Conservation (phyloP, 2,797 vertebrate genomes). For the Macropus fuliginosus region DNA sequence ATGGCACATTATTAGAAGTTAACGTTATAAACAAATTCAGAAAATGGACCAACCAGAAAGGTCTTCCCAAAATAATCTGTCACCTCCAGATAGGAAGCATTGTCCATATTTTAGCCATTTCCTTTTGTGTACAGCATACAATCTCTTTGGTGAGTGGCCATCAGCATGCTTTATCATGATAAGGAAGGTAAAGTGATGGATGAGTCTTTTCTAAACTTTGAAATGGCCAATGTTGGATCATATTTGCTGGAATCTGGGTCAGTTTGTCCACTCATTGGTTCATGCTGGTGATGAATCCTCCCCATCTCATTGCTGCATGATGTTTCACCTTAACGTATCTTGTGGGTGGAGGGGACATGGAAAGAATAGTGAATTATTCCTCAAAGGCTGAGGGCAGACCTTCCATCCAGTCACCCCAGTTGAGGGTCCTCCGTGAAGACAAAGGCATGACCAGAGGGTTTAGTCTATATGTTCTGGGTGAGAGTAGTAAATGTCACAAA, state of each 20-base stretch:
- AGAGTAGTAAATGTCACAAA: conserved; percentile 40
- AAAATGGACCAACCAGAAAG: conserved; percentile 13
- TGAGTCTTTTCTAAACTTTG: neutral
- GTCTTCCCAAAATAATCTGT: conserved; percentile 18
- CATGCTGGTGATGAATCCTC: neutral
- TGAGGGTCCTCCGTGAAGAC: neutral
- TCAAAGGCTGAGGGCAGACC: neutral
- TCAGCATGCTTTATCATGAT: neutral
- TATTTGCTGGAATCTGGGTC: conserved; percentile 7
- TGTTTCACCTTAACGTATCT: neutral
- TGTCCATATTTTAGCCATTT: conserved; percentile 12
- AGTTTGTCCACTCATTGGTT: neutral
- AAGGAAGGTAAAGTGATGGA: neutral
- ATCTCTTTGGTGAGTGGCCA: neutral
- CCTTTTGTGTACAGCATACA: neutral
- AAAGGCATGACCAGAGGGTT: conserved; percentile 1
- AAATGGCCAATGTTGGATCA: neutral
- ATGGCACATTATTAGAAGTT: neutral
- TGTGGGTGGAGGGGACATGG: neutral
- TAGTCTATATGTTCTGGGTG: conserved; percentile 43
- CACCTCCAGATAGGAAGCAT: neutral
- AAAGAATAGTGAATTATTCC: neutral
- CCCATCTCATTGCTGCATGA: neutral
- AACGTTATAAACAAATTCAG: conserved; percentile 12
- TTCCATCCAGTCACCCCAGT: neutral